Evolutionary conservation across 2,113 vertebrate genomes (phyloP), one percentile per base, ranked within the genome.

Genomic region (Strix uralensis): DNA sequence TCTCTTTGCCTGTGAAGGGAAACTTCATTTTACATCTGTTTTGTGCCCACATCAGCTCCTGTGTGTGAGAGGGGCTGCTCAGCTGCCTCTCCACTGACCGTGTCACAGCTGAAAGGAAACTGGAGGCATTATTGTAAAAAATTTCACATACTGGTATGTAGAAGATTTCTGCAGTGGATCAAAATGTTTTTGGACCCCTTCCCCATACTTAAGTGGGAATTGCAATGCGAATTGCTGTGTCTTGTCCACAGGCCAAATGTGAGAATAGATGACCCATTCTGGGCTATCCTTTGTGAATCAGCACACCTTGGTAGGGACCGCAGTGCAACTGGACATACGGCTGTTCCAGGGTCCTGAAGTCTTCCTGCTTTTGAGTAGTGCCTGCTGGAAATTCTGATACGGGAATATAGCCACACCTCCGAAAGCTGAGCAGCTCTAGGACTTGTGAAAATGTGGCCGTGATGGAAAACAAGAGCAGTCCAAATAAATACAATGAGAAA

Each of bases 61-160:
- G 32, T 7, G 62, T 26, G 47, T 0, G 1, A 79, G 38, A 34
- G 22, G 30, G 34, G 21, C 75, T n/a, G 75, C 69, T 38, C 72
- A 26, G 83, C 74, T 67, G 21, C 62, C 19, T 75, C 57, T n/a
- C 20, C 81, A 20, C 70, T 4, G 27, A 9, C 36, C 61, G 0
- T 0, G 23, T 51, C 46, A 26, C 47, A 34, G 62, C 71, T 54
- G 67, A 38, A 22, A 81, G n/a, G 34, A 59, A 42, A 5, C 38
- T 0, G 3, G 34, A 36, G 70, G 7, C 15, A 5, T 3, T 36
- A 6, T 2, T 16, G 8, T 1, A 18, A 66, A 49, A 73, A 59
- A 23, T 26, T 66, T 16, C 32, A 2, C 42, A 67, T 17, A 0
- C 12, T 3, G 7, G 15, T 18, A 6, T 30, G 25, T 34, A 15